Percentiles rank a stretch among this genome's conserved stretches.
These are phyloP conservation scores for Phrynosoma blainvillii DNA, from an alignment of 2,113 vertebrate genomes.

Conservation along the genomic window DNA sequence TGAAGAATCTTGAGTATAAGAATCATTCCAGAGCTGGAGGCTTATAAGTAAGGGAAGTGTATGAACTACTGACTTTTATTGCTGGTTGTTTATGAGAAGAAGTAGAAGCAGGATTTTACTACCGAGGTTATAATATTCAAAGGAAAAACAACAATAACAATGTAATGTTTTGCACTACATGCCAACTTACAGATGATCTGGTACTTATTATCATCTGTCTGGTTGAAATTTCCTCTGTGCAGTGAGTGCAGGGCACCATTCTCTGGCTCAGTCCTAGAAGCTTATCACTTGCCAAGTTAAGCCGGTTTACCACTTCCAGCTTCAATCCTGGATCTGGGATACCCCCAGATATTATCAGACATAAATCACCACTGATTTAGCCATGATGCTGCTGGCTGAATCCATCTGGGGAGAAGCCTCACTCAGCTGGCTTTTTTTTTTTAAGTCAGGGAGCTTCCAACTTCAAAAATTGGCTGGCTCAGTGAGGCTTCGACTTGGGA, in stretches of 20 bases:
- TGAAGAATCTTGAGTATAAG: not conserved
- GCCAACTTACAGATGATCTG: not conserved
- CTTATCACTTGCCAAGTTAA: no score
- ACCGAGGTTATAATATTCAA: not conserved
- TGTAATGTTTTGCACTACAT: not conserved
- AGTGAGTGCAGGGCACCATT: not conserved
- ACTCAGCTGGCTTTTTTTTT: no score
- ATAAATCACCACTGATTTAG: no score
- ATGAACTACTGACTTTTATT: not conserved
- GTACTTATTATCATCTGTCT: not conserved
- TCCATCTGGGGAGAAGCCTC: no score
- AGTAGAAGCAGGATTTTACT: not conserved
- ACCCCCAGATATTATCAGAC: no score
- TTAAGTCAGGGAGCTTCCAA: no score
- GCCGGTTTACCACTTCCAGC: no score
- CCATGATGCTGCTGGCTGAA: no score
- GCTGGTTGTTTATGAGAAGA: not conserved
- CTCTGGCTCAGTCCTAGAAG: not conserved
- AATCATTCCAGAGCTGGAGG: not conserved
- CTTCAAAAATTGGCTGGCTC: no score
- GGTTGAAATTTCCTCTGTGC: rapidly evolving
- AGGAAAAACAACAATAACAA: not conserved
- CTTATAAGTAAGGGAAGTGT: not conserved
- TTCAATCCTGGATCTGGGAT: no score
- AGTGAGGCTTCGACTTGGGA: no score